Evolutionary conservation across 2,113 vertebrate species (phyloP), one percentile per base, ranked within the genome.

Genomic region (Regulus satrapa): DNA sequence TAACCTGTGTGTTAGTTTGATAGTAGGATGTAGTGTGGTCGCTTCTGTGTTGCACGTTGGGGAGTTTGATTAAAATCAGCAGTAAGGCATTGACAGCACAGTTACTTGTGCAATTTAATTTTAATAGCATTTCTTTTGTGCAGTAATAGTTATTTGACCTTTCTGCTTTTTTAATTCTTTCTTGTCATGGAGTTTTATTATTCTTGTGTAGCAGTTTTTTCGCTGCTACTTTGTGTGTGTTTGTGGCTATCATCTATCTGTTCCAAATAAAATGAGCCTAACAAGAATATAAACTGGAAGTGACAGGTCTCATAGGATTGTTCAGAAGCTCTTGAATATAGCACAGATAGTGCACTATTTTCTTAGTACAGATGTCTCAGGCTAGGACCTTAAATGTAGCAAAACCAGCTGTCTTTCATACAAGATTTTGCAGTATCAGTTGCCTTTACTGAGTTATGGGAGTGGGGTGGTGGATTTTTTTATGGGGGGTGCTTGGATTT

Each of bases 221-320:
- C 0, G 0, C 12, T 58, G 34, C 9, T 74, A 1, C 19, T 69
- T 46, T n/a, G 7, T 54, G 3, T 40, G 3, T 18, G 10, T 68
- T 24, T 59, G 2, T 66, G 43, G 41, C 32, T 62, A 36, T 45
- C 5, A 24, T 62, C 14, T 63, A 8, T 62, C 21, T 41, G 26
- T 82, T 92, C 14, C 41, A 54, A 45, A 13, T 54, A 63, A 38
- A 38, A 32, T 8, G 21, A 72, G 28, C 21, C 48, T 63, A 38
- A 45, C 80, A 54, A 26, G 72, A 82, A 62, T 45, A 21, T 54
- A 8, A 32, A 1, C 26, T 52, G 41, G 18, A 56, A 75, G n/a
- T 26, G 28, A 49, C 25, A 2, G 17, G 14, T 45, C 5, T 78
- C 45, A 6, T 36, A 64, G 31, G n/a, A 48, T 85, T 0, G 0